Evolutionary conservation across 1,140 invertebrate species (phyloP), one percentile per base, ranked within the genome.

Genomic region (Aethina tumida): DNA sequence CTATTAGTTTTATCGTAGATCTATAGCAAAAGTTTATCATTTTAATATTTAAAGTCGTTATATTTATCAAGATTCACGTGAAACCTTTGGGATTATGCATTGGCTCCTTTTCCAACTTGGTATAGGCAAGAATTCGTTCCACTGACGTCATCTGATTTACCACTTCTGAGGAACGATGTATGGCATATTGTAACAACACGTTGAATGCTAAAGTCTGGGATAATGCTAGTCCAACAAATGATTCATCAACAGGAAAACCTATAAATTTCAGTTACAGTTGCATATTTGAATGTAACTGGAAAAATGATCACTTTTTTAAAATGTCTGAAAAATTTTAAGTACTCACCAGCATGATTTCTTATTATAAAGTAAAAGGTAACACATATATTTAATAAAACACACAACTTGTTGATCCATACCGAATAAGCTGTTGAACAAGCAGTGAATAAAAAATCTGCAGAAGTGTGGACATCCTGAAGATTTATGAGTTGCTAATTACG

Each of bases 111-210:
- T 75, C 70, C 3, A 85, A 55, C 25, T 73, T 62, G 0, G 72
- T 75, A 49, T 87, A 88, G 43, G 86, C 73, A 3, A 83, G 42
- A 8, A 86, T 69, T 44, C 82, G 68, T 59, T 86, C 81, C 1
- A 87, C 81, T 14, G 81, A 79, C 1, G 83, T 85, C 76, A 91
- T 84, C 54, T 86, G 73, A 31, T 79, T 80, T 49, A 90, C 71
- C 1, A 83, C 75, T 58, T 90, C 86, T 0, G 84, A 79, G 9
- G 75, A 73, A 56, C 87, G 81, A 24, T 83, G 70, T 31, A 90
- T 79, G 10, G 81, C 82, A 64, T 83, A 80, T 56, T 91, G 86
- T 36, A 91, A 71, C 76, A 86, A 81, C 5, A 81, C 83, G 35
- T 81, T 85, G 18, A 92, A 65, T 26, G 77, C 74, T 56, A 87